Evolutionary conservation across 2,797 vertebrate genomes (phyloP), one percentile per base, ranked within the genome.

Genomic region (Cossypha dichroa): DNA sequence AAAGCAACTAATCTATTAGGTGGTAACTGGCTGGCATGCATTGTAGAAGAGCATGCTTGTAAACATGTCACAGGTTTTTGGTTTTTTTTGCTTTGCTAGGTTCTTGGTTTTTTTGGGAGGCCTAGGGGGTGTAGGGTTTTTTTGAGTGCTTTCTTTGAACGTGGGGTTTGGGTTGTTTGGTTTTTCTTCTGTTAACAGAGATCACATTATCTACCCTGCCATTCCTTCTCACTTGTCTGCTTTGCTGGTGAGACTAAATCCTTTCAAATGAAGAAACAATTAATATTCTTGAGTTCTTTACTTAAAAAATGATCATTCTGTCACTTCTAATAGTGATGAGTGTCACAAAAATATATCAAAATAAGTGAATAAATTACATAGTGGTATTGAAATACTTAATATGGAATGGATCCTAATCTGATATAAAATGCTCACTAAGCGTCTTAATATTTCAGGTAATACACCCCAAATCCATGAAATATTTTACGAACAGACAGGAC

Each of bases 141-240:
- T 43, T 2, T 11, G 14, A 20, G 3, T 23, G 20, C 7, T 38
- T 38, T 78, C 25, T 69, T 74, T 64, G 28, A 54, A 31, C 6
- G 4, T 63, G 9, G 10, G 4, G 3, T 55, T 78, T 64, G 9
- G 1, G 5, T 55, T 4, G 0, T 67, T 45, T 28, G 17, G 0
- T 2, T 1, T 49, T 67, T 66, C 34, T 59, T 52, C 9, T 56
- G 5, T 51, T 68, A 54, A 15, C 11, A 70, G 51, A 60, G 29
- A 36, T 79, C 36, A 19, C 28, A 46, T 3, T 67, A 38, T 58
- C 31, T 64, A 5, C 31, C 14, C 20, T 85, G 20, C 34, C 84
- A 4, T 75, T 91, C 11, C 26, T 55, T 95, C 49, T 73, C n/a
- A 40, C 6, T 31, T 55, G 3, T 49, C 70, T 64, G 34, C 58